Evolutionary conservation across 2,113 vertebrate species (phyloP).

Genomic region (Ranitomeya imitator): DNA sequence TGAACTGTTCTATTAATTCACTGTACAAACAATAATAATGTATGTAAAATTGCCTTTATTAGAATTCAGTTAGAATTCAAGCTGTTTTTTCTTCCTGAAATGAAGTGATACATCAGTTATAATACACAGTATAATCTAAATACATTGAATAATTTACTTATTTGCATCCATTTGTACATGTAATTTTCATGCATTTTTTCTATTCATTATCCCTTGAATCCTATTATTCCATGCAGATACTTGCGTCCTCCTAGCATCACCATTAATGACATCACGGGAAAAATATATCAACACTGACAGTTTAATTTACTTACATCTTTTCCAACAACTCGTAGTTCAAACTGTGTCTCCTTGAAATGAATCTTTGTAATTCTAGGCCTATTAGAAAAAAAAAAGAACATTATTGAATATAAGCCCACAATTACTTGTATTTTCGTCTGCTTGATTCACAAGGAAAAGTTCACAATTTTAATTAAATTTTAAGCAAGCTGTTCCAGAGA

Average conservation of each 20-base stretch:
- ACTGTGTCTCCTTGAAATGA: conserved; percentile 89
- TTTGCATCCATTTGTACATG: background rate
- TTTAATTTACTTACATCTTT: conserved; percentile 85
- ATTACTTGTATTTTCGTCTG: background rate
- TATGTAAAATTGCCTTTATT: background rate
- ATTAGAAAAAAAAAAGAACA: conserved; percentile 18
- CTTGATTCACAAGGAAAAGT: background rate
- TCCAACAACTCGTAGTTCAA: conserved; percentile 85
- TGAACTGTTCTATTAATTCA: background rate
- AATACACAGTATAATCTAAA: background rate
- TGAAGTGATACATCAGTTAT: background rate
- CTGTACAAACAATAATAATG: background rate
- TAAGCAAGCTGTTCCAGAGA: background rate
- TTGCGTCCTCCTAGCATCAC: background rate
- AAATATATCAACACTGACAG: background rate
- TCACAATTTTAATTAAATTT: background rate
- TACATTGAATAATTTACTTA: background rate
- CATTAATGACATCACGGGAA: background rate
- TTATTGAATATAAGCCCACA: background rate
- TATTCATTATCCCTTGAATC: background rate
- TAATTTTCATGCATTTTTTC: background rate
- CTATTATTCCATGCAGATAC: background rate
- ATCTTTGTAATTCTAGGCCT: conserved; percentile 93
- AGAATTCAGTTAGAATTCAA: background rate
- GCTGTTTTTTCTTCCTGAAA: too few species aligned